Conservation (phyloP, 2,888 invertebrate genomes). For the Cephus rjabovi region DNA sequence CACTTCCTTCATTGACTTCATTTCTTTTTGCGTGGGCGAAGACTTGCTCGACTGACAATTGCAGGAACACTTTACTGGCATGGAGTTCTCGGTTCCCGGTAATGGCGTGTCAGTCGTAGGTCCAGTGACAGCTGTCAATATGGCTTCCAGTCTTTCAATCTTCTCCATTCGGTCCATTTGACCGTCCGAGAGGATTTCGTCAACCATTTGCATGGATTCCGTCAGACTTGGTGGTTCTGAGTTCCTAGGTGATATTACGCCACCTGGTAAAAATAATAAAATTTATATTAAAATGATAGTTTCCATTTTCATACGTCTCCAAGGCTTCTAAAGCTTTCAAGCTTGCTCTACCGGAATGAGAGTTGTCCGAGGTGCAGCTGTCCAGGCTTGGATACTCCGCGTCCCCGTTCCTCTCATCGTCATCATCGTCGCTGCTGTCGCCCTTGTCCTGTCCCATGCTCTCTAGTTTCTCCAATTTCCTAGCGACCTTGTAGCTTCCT, state of each 20-base stretch:
- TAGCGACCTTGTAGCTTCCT: constrained; percentile 91
- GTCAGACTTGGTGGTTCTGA: constrained; percentile 86
- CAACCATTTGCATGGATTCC: constrained; percentile 91
- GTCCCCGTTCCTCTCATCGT: constrained; percentile 71
- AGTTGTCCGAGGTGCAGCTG: constrained; percentile 81
- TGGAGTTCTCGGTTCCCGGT: constrained; percentile 70
- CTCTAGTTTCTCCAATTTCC: constrained; percentile 90
- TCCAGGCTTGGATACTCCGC: constrained; percentile 83
- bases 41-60: constrained; percentile 68
- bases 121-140: constrained; percentile 82
- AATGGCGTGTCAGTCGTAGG: constrained; percentile 73
- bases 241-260: constrained; percentile 79
- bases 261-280: constrained; percentile 44
- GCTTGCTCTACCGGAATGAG: constrained; percentile 66
- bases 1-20: constrained; percentile 64
- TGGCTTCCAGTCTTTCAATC: constrained; percentile 88
- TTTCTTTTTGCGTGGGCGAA: constrained; percentile 67
- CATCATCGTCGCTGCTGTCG: constrained; percentile 81
- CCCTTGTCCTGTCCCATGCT: constrained; percentile 80
- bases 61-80: constrained; percentile 70
- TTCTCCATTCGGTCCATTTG: constrained; percentile 87
- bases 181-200: constrained; percentile 84
- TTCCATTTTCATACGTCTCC: neutral
- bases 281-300: neutral
- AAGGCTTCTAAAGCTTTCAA: neutral